A percentile compares a stretch with the other conserved stretches of the same genome.
phyloP scores from a whole-genome alignment of 2,888 invertebrate genomes.

The Pollenia griseotomentosa region DNA sequence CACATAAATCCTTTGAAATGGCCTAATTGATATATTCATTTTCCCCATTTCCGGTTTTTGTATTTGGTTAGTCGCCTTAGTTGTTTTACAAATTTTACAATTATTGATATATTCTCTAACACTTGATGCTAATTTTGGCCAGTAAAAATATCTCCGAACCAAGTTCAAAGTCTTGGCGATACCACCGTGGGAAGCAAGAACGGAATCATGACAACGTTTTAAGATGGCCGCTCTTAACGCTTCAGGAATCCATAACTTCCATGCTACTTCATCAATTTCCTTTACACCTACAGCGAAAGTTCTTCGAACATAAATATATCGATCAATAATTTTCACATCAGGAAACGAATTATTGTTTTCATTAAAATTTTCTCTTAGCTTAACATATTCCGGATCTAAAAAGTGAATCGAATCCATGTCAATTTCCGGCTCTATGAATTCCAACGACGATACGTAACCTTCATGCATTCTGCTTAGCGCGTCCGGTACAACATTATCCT shows the following conservation, averaged over 20 bases:
- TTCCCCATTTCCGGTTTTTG: background rate
- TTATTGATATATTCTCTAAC: background rate
- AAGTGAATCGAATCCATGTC: background rate
- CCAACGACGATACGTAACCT: too few relatives aligned
- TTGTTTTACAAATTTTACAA: background rate
- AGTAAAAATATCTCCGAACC: background rate
- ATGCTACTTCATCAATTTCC: background rate
- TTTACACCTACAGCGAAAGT: background rate
- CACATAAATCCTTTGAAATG: background rate
- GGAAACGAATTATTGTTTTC: background rate
- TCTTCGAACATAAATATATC: background rate
- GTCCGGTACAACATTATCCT: too few relatives aligned
- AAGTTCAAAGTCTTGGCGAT: background rate
- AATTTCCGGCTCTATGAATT: too few relatives aligned
- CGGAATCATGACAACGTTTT: background rate
- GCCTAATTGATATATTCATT: background rate
- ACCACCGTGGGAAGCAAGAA: background rate
- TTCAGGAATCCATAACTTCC: background rate
- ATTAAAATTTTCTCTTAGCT: background rate
- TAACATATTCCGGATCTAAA: background rate
- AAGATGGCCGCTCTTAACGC: background rate
- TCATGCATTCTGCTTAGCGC: too few relatives aligned
- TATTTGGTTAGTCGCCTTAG: background rate
- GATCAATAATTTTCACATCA: background rate
- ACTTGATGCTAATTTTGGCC: background rate